phyloP scores from a whole-genome alignment of 2,113 vertebrate genomes.

The Poeciliopsis retropinna region DNA sequence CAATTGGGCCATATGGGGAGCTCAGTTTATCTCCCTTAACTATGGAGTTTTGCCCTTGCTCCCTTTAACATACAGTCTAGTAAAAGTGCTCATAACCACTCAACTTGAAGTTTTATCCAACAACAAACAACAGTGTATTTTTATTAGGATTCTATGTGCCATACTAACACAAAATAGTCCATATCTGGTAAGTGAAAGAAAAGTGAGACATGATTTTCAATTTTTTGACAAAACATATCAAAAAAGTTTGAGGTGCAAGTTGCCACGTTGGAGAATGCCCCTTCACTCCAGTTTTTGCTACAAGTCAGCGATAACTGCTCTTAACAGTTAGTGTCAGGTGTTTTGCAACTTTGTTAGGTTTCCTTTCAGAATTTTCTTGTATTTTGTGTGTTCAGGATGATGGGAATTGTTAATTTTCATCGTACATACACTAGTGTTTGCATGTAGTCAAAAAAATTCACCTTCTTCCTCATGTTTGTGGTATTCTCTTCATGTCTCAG shows the following conservation, averaged over 20 bases:
- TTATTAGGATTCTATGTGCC: neutral
- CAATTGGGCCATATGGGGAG: constrained; percentile 60
- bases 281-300: no score
- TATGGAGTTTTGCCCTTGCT: constrained; percentile 69
- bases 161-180: neutral
- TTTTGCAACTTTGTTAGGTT: neutral
- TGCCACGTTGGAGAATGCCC: no score
- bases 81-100: neutral
- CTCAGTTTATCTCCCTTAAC: constrained; percentile 57
- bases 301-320: no score
- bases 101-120: neutral
- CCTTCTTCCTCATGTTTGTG: no score
- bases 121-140: neutral
- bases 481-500: no score
- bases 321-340: neutral
- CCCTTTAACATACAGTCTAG: constrained; percentile 37
- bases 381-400: no score
- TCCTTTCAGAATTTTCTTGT: neutral
- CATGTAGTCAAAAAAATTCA: no score
- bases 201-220: neutral
- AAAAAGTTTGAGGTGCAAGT: no score
- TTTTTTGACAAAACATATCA: neutral
- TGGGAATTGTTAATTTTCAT: no score
- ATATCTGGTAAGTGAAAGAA: neutral
- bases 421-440: no score